These are phyloP conservation scores for Neofelis nebulosa DNA, from an alignment of 2,113 vertebrate genomes.

Conservation along the genomic window DNA sequence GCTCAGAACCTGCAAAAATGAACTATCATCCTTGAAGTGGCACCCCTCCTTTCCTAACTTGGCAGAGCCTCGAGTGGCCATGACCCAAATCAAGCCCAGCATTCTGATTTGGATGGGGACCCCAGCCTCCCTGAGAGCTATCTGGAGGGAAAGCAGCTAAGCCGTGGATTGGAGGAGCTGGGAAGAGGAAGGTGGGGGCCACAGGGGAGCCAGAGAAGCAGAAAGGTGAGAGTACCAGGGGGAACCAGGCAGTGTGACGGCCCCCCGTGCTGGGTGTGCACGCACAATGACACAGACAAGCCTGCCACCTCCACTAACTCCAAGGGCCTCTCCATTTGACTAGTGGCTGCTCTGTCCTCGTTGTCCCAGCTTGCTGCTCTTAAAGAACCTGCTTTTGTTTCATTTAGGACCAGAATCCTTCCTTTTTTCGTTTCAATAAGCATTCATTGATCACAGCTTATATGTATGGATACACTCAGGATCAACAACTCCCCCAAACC, in stretches of 20 bases:
- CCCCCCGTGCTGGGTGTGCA: background rate
- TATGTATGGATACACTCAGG: background rate
- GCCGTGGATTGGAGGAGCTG: background rate
- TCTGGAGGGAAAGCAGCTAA: background rate
- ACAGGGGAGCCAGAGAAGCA: background rate
- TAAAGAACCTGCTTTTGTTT: background rate
- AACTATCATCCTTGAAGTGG: background rate
- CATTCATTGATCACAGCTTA: background rate
- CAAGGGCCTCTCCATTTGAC: background rate
- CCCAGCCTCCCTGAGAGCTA: background rate
- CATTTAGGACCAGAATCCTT: background rate
- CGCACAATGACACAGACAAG: background rate
- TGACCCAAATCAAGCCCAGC: background rate
- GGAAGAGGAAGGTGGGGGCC: background rate
- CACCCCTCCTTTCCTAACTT: background rate
- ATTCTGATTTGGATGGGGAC: background rate
- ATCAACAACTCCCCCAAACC: background rate
- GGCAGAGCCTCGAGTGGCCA: no score
- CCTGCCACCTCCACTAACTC: accelerated
- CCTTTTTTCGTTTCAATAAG: background rate
- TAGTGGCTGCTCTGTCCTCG: background rate
- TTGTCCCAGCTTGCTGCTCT: background rate
- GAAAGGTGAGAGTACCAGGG: background rate
- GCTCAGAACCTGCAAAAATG: slow-evolving; percentile 26
- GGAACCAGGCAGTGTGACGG: background rate